Conservation (phyloP, 2,113 vertebrate genomes). For the Limnothrissa miodon region DNA sequence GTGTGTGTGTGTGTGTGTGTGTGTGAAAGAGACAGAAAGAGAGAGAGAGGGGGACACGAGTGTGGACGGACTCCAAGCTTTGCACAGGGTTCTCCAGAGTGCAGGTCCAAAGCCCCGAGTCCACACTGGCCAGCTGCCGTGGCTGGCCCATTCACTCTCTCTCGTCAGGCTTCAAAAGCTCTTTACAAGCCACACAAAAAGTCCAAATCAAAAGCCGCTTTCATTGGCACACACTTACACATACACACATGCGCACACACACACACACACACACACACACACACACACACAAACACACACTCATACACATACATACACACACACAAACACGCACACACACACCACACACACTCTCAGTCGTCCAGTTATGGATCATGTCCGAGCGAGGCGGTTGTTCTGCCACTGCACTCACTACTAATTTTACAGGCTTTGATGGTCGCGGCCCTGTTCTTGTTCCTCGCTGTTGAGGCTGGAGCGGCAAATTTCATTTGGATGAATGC, state of each 20-base stretch:
- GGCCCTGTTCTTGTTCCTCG: not conserved
- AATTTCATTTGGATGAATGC: slow-evolving; percentile 31
- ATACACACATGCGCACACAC: not conserved
- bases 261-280: not conserved
- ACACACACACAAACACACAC: not conserved
- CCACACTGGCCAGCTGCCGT: not conserved
- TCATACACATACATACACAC: not conserved
- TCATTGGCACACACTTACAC: not conserved
- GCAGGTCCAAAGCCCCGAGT: not conserved
- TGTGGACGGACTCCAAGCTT: not conserved
- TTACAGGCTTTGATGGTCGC: not conserved
- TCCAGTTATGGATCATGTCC: slow-evolving; percentile 7
- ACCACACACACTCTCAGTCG: not conserved
- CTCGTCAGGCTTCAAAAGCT: slow-evolving; percentile 8
- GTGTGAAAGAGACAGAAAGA: not conserved
- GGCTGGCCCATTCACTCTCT: not conserved
- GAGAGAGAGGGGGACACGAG: not conserved
- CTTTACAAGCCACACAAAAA: slow-evolving; percentile 7
- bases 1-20: not conserved
- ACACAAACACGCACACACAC: not conserved
- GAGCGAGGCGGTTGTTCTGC: not conserved
- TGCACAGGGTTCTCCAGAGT: not conserved
- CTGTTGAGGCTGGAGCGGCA: not conserved
- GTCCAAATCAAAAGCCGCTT: not conserved
- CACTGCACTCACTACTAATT: not conserved